Evolutionary conservation across 2,797 vertebrate species (phyloP).

Genomic region (Xerus rutilus): DNA sequence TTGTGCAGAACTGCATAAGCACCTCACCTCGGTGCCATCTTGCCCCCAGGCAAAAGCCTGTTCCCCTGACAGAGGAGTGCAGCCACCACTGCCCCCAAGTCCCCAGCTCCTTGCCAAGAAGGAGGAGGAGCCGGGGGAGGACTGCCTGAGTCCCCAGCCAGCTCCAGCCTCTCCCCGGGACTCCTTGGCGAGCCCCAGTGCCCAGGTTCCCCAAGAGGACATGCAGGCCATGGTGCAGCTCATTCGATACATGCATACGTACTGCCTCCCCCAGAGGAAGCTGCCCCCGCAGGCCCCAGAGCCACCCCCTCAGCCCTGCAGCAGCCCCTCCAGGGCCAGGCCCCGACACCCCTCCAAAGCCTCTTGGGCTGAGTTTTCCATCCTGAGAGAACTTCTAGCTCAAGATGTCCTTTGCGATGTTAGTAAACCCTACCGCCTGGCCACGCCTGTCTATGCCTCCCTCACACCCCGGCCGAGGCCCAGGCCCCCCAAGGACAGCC

Average conservation of each 20-base stretch:
- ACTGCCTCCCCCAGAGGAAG: conserved; percentile 96
- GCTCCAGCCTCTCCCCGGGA: conserved; percentile 61
- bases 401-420: conserved; percentile 94
- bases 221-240: conserved; percentile 94
- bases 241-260: conserved; percentile 99
- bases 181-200: neutral
- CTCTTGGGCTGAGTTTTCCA: conserved; percentile 90
- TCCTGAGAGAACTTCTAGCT: conserved; percentile 95
- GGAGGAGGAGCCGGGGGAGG: conserved; percentile 89
- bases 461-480: conserved; percentile 79
- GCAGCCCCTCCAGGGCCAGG: conserved; percentile 85
- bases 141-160: conserved; percentile 87
- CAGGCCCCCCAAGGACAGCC: conserved; percentile 51
- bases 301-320: conserved; percentile 87
- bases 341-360: conserved; percentile 79
- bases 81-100: neutral
- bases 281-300: conserved; percentile 88
- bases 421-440: conserved; percentile 97
- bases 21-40: conserved; percentile 91
- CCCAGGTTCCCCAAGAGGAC: conserved; percentile 92
- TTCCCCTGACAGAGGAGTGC: conserved; percentile 77
- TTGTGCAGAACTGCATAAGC: conserved; percentile 96
- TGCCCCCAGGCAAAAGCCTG: conserved; percentile 84
- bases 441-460: conserved; percentile 93
- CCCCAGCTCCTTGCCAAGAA: conserved; percentile 86